Percentiles rank a stretch among this genome's conserved stretches.
Conservation (phyloP, 2,888 invertebrate genomes). For the Catocala sponsa region DNA sequence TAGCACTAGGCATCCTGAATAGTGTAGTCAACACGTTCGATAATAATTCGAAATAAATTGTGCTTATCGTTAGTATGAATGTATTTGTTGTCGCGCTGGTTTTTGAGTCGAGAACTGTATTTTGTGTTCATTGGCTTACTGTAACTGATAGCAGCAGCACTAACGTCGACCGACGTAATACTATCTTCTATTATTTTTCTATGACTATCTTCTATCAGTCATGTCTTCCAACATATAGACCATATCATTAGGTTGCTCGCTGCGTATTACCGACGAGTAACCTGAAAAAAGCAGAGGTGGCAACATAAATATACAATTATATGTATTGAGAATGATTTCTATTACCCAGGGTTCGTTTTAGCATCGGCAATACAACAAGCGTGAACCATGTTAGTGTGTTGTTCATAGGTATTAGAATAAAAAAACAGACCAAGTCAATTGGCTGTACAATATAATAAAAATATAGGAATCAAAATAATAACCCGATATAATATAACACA, state of each 20-base stretch:
- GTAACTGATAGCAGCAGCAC: neutral
- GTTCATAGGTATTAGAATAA: neutral
- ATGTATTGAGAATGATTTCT: neutral
- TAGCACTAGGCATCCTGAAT: too few relatives aligned
- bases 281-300: conserved; percentile 60
- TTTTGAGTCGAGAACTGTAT: too few relatives aligned
- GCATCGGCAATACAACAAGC: conserved; percentile 3
- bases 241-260: conserved; percentile 91
- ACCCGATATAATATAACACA: conserved; percentile 8
- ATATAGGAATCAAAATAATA: neutral
- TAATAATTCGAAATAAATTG: too few relatives aligned
- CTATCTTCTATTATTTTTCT: neutral
- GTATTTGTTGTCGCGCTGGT: too few relatives aligned
- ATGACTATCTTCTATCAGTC: conserved; percentile 62
- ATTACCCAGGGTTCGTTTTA: neutral
- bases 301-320: neutral
- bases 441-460: conserved; percentile 22
- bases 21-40: too few relatives aligned
- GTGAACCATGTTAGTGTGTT: conserved; percentile 1
- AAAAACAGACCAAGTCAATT: conserved; percentile 29
- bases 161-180: neutral
- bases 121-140: neutral
- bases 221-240: conserved; percentile 89
- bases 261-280: conserved; percentile 83
- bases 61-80: too few relatives aligned